Evolutionary conservation across 2,113 vertebrate genomes (phyloP).

Genomic region (Pogonocichla stellata): DNA sequence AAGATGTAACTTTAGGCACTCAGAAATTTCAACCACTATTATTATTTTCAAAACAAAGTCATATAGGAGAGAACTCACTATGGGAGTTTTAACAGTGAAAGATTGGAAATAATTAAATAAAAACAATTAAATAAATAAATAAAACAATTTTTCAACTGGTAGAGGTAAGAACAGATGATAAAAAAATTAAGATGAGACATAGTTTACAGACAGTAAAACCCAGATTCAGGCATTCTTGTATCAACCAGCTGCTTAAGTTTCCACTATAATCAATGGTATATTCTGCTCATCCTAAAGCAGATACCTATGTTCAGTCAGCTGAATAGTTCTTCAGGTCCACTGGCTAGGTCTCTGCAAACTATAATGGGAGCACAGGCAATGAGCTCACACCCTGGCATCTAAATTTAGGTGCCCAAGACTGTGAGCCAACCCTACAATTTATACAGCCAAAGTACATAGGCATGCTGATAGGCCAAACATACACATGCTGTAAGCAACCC

Average conservation of each 20-base stretch:
- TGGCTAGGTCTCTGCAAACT: neutral
- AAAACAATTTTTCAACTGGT: neutral
- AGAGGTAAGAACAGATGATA: neutral
- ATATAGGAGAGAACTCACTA: neutral
- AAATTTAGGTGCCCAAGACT: slow-evolving; percentile 47
- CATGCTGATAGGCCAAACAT: slow-evolving; percentile 1
- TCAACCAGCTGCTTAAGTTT: neutral
- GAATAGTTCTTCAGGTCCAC: neutral
- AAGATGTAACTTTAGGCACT: neutral
- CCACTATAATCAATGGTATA: neutral
- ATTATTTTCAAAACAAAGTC: neutral
- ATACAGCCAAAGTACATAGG: neutral
- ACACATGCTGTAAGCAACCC: neutral
- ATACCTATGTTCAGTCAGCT: neutral
- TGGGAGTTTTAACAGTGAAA: neutral
- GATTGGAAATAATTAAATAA: neutral
- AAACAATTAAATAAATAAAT: neutral
- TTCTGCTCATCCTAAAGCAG: neutral
- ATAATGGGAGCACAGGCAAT: neutral
- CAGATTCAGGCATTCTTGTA: neutral
- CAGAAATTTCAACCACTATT: neutral
- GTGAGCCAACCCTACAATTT: slow-evolving; percentile 17
- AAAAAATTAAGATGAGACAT: neutral
- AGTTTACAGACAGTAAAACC: neutral
- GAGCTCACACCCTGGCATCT: slow-evolving; percentile 51